A percentile compares a stretch with the other conserved stretches of the same genome.
Evolutionary conservation across 2,888 invertebrate genomes (phyloP).

Genomic region (Pseudanteris insignis): DNA sequence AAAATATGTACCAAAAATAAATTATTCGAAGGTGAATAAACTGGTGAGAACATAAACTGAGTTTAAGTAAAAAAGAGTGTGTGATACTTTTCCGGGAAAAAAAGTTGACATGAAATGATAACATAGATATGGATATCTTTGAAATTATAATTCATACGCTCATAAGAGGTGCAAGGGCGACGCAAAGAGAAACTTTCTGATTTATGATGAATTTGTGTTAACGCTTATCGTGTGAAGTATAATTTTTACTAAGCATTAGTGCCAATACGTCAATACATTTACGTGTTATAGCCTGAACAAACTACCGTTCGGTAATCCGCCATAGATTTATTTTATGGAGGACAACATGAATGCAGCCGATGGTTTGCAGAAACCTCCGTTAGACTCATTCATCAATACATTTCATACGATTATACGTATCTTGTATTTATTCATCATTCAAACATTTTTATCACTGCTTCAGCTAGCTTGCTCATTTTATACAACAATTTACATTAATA

Average conservation of each 20-base stretch:
- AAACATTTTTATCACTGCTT: slow-evolving; percentile 34
- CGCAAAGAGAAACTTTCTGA: no score
- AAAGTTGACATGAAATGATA: no score
- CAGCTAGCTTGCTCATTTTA: no score
- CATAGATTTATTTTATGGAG: slow-evolving; percentile 58
- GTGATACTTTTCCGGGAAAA: no score
- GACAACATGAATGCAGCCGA: slow-evolving; percentile 49
- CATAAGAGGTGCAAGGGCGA: no score
- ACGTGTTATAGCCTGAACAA: slow-evolving; percentile 14
- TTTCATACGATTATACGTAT: slow-evolving; percentile 60
- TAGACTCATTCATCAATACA: slow-evolving; percentile 59
- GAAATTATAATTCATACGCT: no score
- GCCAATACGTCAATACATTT: slow-evolving; percentile 42
- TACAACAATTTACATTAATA: no score
- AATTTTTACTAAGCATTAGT: slow-evolving; percentile 52
- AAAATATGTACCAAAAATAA: no score
- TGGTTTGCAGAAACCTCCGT: slow-evolving; percentile 52
- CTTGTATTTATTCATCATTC: slow-evolving; percentile 57
- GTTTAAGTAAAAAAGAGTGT: no score
- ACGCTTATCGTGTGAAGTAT: slow-evolving; percentile 20
- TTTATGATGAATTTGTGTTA: slow-evolving; percentile 22
- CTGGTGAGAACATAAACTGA: no score
- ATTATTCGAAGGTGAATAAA: no score
- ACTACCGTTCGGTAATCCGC: slow-evolving; percentile 50
- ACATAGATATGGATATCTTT: no score